phyloP scores from a whole-genome alignment of 2,888 invertebrate species.

The Willowsia nigromaculata region DNA sequence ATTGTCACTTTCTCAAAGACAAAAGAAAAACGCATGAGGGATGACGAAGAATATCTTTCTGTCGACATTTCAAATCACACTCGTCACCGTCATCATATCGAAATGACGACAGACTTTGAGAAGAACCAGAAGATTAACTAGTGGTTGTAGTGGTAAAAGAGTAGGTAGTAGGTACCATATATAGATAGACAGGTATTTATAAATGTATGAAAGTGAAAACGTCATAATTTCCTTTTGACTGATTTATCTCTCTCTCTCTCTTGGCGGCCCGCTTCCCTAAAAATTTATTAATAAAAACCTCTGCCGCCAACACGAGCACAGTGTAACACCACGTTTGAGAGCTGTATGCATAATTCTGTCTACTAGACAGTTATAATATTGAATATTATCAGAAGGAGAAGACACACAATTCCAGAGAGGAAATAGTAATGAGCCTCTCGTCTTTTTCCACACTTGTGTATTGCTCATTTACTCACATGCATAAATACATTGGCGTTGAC shows the following conservation, averaged over 20 bases:
- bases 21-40: neutral
- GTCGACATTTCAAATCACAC: constrained; percentile 1
- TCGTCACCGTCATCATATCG: constrained; percentile 3
- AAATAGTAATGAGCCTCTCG: constrained; percentile 48
- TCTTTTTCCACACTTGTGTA: constrained; percentile 25
- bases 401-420: constrained; percentile 55
- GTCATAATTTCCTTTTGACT: constrained; percentile 63
- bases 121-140: neutral
- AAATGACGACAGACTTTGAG: neutral
- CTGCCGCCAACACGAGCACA: neutral
- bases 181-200: neutral
- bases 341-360: neutral
- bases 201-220: constrained; percentile 62
- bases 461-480: neutral
- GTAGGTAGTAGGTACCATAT: neutral
- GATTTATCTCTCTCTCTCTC: constrained; percentile 56
- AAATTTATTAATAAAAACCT: neutral
- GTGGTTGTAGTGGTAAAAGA: neutral
- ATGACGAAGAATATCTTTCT: too few species aligned
- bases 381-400: neutral
- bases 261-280: constrained; percentile 21
- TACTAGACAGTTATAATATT: neutral
- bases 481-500: neutral
- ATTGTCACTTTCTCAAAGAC: neutral
- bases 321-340: neutral